These are phyloP conservation scores for Mamestra configurata DNA, from an alignment of 1,140 invertebrate genomes.

Conservation along the genomic window DNA sequence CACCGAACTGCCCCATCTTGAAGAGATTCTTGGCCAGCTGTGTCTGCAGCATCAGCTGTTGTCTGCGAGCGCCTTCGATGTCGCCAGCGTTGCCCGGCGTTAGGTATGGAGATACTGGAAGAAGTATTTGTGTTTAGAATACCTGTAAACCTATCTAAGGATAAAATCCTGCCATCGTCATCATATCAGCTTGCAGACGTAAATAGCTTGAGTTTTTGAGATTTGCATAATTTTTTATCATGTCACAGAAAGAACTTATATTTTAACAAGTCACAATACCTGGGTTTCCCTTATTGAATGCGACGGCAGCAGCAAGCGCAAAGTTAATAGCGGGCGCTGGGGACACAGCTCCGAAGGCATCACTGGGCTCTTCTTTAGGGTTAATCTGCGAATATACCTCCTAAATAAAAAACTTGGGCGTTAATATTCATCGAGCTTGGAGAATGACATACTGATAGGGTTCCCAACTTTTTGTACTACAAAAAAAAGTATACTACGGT, in stretches of 20 bases:
- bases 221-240: no score
- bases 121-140: neutral
- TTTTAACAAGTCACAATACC: conserved; percentile 55
- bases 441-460: no score
- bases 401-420: neutral
- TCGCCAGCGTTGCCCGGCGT: conserved; percentile 67
- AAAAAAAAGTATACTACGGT: no score
- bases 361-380: conserved; percentile 75
- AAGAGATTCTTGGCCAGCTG: conserved; percentile 85
- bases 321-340: conserved; percentile 79
- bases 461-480: no score
- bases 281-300: conserved; percentile 78
- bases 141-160: no score
- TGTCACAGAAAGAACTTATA: neutral
- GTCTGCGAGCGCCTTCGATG: conserved; percentile 74
- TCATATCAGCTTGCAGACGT: no score
- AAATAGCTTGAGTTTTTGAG: no score
- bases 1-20: conserved; percentile 85
- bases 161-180: no score
- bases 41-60: conserved; percentile 82
- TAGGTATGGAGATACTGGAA: conserved; percentile 74
- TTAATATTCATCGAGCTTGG: no score
- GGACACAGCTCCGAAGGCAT: conserved; percentile 70
- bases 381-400: conserved; percentile 68
- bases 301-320: conserved; percentile 77